Evolutionary conservation across 2,888 invertebrate species (phyloP), one percentile per base, ranked within the genome.

Genomic region (Acrobasis repandana): DNA sequence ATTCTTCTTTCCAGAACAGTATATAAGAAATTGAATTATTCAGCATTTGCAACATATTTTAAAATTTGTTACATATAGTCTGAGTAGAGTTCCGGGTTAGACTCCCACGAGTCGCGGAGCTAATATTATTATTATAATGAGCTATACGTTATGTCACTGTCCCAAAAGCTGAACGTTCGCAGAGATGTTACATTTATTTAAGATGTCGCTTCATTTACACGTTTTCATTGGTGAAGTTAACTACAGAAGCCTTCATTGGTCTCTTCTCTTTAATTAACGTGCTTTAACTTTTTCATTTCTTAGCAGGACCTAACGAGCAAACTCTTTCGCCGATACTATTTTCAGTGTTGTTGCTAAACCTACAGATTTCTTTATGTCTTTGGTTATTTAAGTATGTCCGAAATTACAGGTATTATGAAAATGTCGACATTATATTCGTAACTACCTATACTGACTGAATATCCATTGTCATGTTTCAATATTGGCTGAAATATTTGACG

Each of bases 101-200:
- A 36, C 49, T 58, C 58, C 58, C 49, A 58, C 58, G 58, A 49
- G 33, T 34, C 34, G 14, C 16, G n/a, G 36, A 9, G 52, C 36
- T 11, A 18, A 54, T 54, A 16, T 20, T 54, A 54, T 54, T 56
- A 56, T 33, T 16, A 36, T 34, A 49, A 49, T 46, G 20, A 58
- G 43, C 33, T 48, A 58, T 51, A 34, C 28, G 36, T 58, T 58
- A 58, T n/a, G 58, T 58, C 58, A 58, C n/a, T 57, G 16, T 34
- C 50, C 14, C 43, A 50, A 50, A 6, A 28, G 28, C 28, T 28
- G 20, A 3, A 28, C 28, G 20, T 28, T 28, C 28, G 28, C 28
- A 28, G 28, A 6, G 28, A 28, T 28, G 28, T 28, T 28, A 28
- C 28, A 28, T 28, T 28, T 28, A 4, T 8, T 28, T 8, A 8